These are phyloP conservation scores for Mirza zaza DNA, from an alignment of 2,113 vertebrate species.

Conservation along the genomic window DNA sequence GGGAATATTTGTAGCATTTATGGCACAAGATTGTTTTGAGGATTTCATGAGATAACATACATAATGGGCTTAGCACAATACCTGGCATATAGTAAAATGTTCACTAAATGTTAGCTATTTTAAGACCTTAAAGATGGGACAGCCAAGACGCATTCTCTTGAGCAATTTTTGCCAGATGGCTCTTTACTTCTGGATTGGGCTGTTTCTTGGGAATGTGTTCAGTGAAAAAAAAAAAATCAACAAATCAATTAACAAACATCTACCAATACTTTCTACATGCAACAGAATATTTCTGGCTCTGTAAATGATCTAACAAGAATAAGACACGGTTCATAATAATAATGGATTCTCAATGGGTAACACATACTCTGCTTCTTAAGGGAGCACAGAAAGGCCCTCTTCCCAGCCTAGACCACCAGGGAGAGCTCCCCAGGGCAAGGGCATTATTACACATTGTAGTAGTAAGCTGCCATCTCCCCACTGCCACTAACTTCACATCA, in stretches of 20 bases:
- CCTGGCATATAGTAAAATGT: not conserved
- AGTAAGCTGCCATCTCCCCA: not conserved
- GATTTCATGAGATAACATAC: not conserved
- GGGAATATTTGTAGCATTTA: not conserved
- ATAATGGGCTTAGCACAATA: not conserved
- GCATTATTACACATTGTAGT: not conserved
- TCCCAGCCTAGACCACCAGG: no score
- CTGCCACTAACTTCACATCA: not conserved
- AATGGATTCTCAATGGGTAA: not conserved
- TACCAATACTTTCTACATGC: not conserved
- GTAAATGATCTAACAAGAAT: not conserved
- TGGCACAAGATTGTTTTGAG: not conserved
- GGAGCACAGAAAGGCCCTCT: not conserved
- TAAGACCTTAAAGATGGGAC: not conserved
- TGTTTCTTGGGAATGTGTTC: constrained; percentile 28
- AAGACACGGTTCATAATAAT: not conserved
- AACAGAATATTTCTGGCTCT: not conserved
- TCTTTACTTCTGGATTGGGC: not conserved
- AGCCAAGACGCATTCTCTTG: not conserved
- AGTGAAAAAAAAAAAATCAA: not conserved
- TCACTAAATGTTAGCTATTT: constrained; percentile 26
- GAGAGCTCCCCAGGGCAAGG: no score
- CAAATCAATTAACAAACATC: constrained; percentile 27
- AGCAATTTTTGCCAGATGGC: not conserved
- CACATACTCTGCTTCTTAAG: not conserved